These are phyloP conservation scores for Labeo rohita DNA, from an alignment of 2,113 vertebrate species.

Conservation along the genomic window DNA sequence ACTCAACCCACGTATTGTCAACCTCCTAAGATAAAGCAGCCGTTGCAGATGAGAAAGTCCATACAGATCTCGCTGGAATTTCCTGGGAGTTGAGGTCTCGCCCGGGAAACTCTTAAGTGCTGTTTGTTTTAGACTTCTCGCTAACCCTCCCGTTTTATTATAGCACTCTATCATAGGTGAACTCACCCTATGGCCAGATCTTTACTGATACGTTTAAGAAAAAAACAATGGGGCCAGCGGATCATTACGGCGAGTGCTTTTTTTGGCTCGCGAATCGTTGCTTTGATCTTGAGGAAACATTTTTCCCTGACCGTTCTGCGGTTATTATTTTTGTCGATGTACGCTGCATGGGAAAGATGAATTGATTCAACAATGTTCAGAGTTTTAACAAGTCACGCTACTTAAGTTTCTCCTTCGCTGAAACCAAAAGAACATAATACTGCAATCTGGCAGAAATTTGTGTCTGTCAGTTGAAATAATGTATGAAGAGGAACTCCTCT, in stretches of 20 bases:
- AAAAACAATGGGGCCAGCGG: conserved; percentile 44
- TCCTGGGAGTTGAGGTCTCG: conserved; percentile 45
- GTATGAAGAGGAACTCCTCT: conserved; percentile 10
- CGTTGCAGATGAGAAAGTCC: conserved; percentile 34
- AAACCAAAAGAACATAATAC: conserved; percentile 34
- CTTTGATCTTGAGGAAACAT: conserved; percentile 69
- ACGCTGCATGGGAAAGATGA: conserved; percentile 34
- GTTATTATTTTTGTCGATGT: conserved; percentile 47
- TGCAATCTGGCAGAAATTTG: conserved; percentile 2
- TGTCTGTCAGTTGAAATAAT: conserved; percentile 1
- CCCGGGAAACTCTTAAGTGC: conserved; percentile 37
- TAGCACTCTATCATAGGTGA: conserved; percentile 40
- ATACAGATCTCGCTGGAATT: conserved; percentile 25
- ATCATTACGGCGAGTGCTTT: conserved; percentile 63
- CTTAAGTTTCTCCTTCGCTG: conserved; percentile 28
- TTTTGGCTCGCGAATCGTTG: conserved; percentile 60
- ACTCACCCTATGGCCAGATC: conserved; percentile 26
- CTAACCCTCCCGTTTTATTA: conserved; percentile 49
- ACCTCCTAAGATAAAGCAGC: conserved; percentile 9
- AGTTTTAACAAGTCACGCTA: conserved; percentile 38
- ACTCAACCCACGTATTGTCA: conserved; percentile 13
- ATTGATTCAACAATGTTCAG: conserved; percentile 58
- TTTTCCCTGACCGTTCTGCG: conserved; percentile 57
- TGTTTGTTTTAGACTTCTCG: conserved; percentile 37
- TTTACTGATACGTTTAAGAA: conserved; percentile 40